Evolutionary conservation across 2,113 vertebrate genomes (phyloP).

Genomic region (Chlamydotis undulata): DNA sequence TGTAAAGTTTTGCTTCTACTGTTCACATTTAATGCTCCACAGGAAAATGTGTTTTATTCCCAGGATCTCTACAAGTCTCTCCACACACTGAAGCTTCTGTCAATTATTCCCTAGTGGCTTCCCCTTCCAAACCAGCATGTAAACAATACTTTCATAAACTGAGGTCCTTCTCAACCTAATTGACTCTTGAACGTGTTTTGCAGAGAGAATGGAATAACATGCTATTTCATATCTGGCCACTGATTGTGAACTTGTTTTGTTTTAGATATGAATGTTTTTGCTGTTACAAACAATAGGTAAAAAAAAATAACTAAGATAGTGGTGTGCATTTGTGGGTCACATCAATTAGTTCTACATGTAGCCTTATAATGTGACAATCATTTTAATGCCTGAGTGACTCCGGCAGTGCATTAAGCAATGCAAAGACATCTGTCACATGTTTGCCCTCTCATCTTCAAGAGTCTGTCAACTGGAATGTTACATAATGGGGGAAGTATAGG

Average conservation of each 20-base stretch:
- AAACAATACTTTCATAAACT: neutral
- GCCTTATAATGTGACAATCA: neutral
- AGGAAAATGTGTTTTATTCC: neutral
- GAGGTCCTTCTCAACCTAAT: neutral
- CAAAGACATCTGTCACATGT: neutral
- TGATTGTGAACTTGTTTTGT: neutral
- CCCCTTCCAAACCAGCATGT: neutral
- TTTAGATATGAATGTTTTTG: neutral
- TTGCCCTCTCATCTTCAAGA: neutral
- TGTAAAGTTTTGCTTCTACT: neutral
- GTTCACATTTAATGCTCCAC: neutral
- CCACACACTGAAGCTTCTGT: neutral
- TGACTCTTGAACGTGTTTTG: neutral
- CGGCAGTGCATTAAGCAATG: neutral
- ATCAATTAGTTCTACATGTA: neutral
- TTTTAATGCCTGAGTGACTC: neutral
- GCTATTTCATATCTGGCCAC: neutral
- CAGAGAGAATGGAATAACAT: neutral
- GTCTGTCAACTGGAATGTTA: neutral
- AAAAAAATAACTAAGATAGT: neutral
- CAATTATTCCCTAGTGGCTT: neutral
- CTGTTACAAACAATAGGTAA: neutral
- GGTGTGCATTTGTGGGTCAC: neutral
- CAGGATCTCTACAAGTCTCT: neutral
- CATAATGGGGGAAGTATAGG: neutral